Percentiles rank a stretch among this genome's conserved stretches.
These are phyloP conservation scores for Eleginops maclovinus DNA, from an alignment of 2,113 vertebrate genomes.

Conservation along the genomic window DNA sequence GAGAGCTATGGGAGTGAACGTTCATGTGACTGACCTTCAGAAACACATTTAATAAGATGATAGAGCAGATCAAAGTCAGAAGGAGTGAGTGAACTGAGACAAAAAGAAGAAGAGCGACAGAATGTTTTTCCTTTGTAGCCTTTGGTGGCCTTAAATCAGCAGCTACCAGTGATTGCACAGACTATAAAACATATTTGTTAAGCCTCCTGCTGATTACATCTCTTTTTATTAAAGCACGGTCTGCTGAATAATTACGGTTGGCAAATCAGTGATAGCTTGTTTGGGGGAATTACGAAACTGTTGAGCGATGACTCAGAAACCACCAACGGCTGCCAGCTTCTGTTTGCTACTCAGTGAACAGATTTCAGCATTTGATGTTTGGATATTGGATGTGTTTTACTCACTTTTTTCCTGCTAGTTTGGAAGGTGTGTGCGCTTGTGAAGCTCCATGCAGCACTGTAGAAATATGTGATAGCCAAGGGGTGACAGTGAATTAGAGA, in stretches of 20 bases:
- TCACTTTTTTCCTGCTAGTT: not conserved
- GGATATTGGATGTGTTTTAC: slow-evolving; percentile 5
- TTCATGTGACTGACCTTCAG: not conserved
- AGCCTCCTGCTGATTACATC: slow-evolving; percentile 38
- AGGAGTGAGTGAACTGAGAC: not conserved
- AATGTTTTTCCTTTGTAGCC: not conserved
- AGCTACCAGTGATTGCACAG: slow-evolving; percentile 17
- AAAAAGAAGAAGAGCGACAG: not conserved
- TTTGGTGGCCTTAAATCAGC: slow-evolving; percentile 1
- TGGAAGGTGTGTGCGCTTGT: not conserved
- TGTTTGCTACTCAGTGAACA: slow-evolving; percentile 2
- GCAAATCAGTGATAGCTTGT: slow-evolving; percentile 11
- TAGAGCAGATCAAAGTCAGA: not conserved
- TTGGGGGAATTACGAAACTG: slow-evolving; percentile 8
- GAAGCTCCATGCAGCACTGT: not conserved
- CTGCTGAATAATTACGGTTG: slow-evolving; percentile 29
- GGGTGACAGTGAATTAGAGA: slow-evolving; percentile 2
- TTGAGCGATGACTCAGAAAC: slow-evolving; percentile 43
- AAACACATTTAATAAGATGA: slow-evolving; percentile 12
- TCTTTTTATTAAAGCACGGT: slow-evolving; percentile 24
- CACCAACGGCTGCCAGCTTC: slow-evolving; percentile 27
- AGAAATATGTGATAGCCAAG: not conserved
- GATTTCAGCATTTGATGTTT: slow-evolving; percentile 39
- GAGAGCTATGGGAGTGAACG: not conserved
- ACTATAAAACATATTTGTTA: slow-evolving; percentile 31